A percentile compares a stretch with the other conserved stretches of the same genome.
Evolutionary conservation across 2,113 vertebrate species (phyloP).

Genomic region (Erythrocercus mccallii): DNA sequence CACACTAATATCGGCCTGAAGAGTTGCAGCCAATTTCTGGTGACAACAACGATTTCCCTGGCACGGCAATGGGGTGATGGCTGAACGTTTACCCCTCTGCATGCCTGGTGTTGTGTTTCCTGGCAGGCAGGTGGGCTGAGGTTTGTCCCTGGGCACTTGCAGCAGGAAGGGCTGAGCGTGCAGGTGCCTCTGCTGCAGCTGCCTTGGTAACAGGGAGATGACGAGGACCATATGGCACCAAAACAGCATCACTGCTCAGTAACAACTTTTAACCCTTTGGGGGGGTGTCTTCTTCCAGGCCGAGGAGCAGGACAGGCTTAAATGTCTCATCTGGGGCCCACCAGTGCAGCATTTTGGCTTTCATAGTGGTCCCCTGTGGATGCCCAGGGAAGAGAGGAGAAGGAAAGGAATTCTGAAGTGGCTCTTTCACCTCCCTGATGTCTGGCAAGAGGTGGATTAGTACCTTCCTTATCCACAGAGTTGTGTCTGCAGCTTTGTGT

Average conservation of each 20-base stretch:
- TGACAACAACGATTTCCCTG: neutral
- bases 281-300: neutral
- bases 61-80: neutral
- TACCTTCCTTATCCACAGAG: neutral
- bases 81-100: neutral
- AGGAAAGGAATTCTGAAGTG: neutral
- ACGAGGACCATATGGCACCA: slow-evolving; percentile 8
- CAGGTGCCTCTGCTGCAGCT: neutral
- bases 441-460: neutral
- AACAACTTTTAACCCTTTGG: slow-evolving; percentile 12
- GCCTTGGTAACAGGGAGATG: neutral
- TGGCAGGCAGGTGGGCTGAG: neutral
- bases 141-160: neutral
- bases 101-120: neutral
- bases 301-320: neutral
- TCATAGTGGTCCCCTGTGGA: neutral
- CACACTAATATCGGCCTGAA: neutral
- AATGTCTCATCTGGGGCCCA: neutral
- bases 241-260: neutral
- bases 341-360: neutral
- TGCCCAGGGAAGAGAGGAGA: neutral
- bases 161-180: neutral
- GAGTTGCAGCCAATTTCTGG: neutral
- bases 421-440: neutral
- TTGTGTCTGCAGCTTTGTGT: neutral